A percentile compares a stretch with the other conserved stretches of the same genome.
phyloP scores from a whole-genome alignment of 2,113 vertebrate species.

The Micromys minutus region DNA sequence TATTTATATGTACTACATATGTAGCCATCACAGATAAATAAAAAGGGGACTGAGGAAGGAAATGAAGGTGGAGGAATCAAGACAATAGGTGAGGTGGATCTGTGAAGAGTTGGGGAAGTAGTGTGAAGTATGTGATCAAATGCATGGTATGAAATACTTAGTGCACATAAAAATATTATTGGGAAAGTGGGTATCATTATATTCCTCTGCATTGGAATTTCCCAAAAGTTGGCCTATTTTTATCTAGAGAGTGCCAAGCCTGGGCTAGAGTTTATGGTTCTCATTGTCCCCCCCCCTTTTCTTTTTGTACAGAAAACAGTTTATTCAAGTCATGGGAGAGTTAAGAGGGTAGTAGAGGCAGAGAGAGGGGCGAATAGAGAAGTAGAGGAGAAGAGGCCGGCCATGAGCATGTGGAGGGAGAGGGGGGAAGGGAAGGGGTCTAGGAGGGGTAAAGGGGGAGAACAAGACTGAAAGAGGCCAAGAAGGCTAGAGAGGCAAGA shows the following conservation, averaged over 20 bases:
- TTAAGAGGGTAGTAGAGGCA: no score
- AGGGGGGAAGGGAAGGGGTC: no score
- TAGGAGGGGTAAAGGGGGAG: no score
- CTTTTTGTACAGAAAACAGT: no score
- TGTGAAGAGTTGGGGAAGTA: background rate
- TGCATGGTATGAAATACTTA: background rate
- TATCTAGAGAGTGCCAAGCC: background rate
- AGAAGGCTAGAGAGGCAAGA: no score
- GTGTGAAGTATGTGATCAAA: background rate
- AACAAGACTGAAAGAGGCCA: no score
- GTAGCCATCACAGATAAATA: background rate
- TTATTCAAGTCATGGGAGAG: no score
- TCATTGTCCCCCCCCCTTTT: no score
- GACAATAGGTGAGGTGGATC: background rate
- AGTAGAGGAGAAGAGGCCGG: no score
- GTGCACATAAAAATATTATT: background rate
- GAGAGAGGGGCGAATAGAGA: no score
- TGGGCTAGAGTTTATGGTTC: background rate
- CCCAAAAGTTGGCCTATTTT: slow-evolving; percentile 12
- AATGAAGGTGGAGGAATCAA: background rate
- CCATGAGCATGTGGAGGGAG: no score
- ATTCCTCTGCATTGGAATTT: background rate
- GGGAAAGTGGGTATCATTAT: background rate
- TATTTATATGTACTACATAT: background rate
- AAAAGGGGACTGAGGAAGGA: background rate